Percentiles rank a stretch among this genome's conserved stretches.
Conservation (phyloP, 1,140 invertebrate species). For the Belonocnema kinseyi region DNA sequence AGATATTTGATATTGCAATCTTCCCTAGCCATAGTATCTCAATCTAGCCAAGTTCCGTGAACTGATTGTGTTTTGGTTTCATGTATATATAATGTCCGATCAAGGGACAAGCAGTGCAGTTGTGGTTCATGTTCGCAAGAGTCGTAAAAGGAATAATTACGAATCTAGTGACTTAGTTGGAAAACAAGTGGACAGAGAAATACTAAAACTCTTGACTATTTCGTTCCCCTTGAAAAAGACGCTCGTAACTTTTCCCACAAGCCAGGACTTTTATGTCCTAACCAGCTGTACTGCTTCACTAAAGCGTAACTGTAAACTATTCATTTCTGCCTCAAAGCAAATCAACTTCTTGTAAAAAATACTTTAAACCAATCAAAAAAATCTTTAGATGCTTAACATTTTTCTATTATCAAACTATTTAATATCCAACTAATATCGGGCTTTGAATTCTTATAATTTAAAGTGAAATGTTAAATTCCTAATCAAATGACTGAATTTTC, state of each 20-base stretch:
- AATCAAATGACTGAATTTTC: too few species aligned
- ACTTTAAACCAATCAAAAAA: too few species aligned
- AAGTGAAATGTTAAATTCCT: too few species aligned
- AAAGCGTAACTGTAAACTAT: background rate
- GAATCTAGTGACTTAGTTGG: background rate
- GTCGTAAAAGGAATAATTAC: background rate
- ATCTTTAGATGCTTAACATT: too few species aligned
- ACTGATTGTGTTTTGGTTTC: background rate
- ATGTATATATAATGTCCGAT: background rate
- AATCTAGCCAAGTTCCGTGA: background rate
- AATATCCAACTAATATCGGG: too few species aligned
- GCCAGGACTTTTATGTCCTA: background rate
- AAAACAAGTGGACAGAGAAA: background rate
- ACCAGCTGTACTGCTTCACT: background rate
- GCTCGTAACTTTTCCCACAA: background rate
- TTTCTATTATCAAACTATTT: too few species aligned
- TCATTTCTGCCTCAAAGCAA: too few species aligned
- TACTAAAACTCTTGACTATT: background rate
- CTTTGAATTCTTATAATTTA: too few species aligned
- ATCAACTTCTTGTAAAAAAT: too few species aligned
- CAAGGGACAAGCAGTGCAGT: background rate
- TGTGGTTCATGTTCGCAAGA: background rate
- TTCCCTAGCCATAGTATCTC: background rate
- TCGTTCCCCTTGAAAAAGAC: background rate
- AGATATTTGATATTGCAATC: background rate